Percentiles rank a stretch among this genome's conserved stretches.
phyloP scores from a whole-genome alignment of 2,113 vertebrate genomes.

The Potamarius usumacintae region DNA sequence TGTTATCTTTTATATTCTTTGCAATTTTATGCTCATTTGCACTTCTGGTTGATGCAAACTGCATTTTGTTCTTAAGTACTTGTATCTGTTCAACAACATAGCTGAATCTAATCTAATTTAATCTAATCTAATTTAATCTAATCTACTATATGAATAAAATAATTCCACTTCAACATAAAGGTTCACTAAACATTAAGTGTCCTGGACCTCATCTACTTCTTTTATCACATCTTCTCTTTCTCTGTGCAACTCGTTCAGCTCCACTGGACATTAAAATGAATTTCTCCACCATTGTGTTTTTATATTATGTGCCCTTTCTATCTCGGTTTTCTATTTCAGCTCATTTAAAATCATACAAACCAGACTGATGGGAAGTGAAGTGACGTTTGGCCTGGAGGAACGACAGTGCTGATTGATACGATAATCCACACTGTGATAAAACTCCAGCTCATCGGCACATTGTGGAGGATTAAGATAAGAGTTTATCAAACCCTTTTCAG shows the following conservation, averaged over 20 bases:
- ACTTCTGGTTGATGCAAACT: too few relatives aligned
- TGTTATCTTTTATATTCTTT: too few relatives aligned
- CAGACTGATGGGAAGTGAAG: not conserved
- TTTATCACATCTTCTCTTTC: not conserved
- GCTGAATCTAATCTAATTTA: too few relatives aligned
- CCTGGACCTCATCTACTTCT: not conserved
- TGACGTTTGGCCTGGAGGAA: not conserved
- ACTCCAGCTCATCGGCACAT: not conserved
- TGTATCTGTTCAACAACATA: too few relatives aligned
- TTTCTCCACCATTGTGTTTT: not conserved
- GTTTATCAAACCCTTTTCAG: not conserved
- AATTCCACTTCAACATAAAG: too few relatives aligned
- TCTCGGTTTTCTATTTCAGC: not conserved
- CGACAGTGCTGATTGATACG: not conserved
- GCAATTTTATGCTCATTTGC: too few relatives aligned
- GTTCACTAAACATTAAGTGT: not conserved
- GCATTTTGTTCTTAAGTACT: too few relatives aligned
- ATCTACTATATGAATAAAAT: too few relatives aligned
- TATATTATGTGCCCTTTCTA: not conserved
- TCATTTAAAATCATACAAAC: not conserved
- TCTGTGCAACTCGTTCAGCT: not conserved
- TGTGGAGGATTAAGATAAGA: constrained; percentile 18
- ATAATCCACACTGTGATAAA: not conserved
- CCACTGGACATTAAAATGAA: not conserved
- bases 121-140: too few relatives aligned